These are phyloP conservation scores for Drosophila tanythrix DNA, from an alignment of 2,888 invertebrate species.

Conservation along the genomic window DNA sequence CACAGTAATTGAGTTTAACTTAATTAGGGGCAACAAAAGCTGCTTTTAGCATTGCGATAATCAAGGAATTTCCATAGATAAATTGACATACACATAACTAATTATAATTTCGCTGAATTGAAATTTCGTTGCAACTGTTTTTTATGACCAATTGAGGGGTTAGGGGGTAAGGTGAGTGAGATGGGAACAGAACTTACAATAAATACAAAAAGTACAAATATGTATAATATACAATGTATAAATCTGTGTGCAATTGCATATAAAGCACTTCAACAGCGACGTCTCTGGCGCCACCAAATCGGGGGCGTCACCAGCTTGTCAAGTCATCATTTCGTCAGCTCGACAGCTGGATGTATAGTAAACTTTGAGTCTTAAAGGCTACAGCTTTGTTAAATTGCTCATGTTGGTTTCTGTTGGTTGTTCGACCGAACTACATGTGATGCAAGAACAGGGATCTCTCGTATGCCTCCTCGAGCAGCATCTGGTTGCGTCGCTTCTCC, in stretches of 20 bases:
- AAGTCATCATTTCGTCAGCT: conserved; percentile 5
- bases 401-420: conserved; percentile 39
- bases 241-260: conserved; percentile 69
- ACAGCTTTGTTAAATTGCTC: conserved; percentile 66
- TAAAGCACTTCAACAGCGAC: conserved; percentile 67
- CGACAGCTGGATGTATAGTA: conserved; percentile 51
- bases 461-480: conserved; percentile 84
- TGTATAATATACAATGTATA: conserved; percentile 76
- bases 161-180: neutral
- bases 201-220: conserved; percentile 77
- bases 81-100: conserved; percentile 41
- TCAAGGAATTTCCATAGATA: conserved; percentile 24
- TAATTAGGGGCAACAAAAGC: conserved; percentile 52
- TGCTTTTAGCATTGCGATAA: conserved; percentile 52
- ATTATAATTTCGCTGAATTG: conserved; percentile 46
- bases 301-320: conserved; percentile 17
- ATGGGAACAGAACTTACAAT: conserved; percentile 65
- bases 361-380: conserved; percentile 74
- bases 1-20: conserved; percentile 69
- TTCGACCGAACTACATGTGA: conserved; percentile 62
- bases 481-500: conserved; percentile 81
- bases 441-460: conserved; percentile 83
- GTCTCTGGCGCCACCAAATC: conserved; percentile 2
- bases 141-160: conserved; percentile 28
- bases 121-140: conserved; percentile 14